These are phyloP conservation scores for Rugalucina vietnamica DNA, from an alignment of 2,888 invertebrate genomes.

Conservation along the genomic window DNA sequence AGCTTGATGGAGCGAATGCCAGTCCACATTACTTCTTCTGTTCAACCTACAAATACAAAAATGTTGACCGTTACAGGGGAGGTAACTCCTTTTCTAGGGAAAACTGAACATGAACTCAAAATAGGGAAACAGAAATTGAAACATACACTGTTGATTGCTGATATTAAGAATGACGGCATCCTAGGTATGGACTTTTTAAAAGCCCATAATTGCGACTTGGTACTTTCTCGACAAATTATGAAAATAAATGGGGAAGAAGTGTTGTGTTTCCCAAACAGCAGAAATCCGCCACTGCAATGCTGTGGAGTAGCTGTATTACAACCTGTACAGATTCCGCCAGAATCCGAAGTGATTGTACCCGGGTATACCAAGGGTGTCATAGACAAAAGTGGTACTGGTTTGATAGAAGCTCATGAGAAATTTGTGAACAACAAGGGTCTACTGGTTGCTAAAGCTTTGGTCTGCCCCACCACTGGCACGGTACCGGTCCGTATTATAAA, in stretches of 20 bases:
- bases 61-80: slow-evolving; percentile 42
- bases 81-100: slow-evolving; percentile 34
- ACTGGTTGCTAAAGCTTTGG: neutral
- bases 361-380: neutral
- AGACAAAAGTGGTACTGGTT: neutral
- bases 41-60: slow-evolving; percentile 1
- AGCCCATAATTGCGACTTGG: neutral
- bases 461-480: neutral
- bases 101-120: neutral
- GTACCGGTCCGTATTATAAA: neutral
- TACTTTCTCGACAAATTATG: neutral
- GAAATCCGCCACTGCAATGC: neutral
- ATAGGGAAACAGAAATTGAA: slow-evolving; percentile 18
- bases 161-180: neutral
- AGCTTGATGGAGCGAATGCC: neutral
- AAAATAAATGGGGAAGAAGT: neutral
- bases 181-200: neutral
- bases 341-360: neutral
- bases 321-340: neutral
- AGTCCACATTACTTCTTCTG: neutral
- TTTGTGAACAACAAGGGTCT: neutral
- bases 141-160: slow-evolving; percentile 8
- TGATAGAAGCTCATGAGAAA: neutral
- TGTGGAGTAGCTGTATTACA: neutral
- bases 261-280: neutral